Percentiles rank a stretch among this genome's conserved stretches.
These are phyloP conservation scores for Clinocottus analis DNA, from an alignment of 2,113 vertebrate genomes.

Conservation along the genomic window DNA sequence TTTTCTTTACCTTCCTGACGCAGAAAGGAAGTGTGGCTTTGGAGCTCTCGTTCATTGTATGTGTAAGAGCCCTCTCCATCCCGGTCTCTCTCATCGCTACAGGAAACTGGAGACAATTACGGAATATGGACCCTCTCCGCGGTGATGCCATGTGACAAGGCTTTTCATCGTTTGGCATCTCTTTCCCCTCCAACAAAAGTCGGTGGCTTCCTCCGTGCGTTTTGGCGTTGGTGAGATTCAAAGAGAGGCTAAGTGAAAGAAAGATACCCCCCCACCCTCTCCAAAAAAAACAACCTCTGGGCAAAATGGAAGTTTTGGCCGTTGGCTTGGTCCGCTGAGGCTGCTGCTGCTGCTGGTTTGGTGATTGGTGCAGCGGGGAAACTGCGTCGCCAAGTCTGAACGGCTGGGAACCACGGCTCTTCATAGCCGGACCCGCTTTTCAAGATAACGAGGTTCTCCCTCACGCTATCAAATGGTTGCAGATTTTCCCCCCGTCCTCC, in stretches of 20 bases:
- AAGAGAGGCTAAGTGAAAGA: slow-evolving; percentile 36
- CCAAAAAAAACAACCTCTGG: slow-evolving; percentile 33
- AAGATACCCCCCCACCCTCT: neutral
- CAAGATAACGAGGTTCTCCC: slow-evolving; percentile 43
- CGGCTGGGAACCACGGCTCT: slow-evolving; percentile 69
- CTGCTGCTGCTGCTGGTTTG: slow-evolving; percentile 65
- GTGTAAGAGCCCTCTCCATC: slow-evolving; percentile 18
- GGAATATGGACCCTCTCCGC: slow-evolving; percentile 71
- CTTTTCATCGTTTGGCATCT: slow-evolving; percentile 48
- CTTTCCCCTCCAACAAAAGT: slow-evolving; percentile 52
- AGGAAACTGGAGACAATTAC: slow-evolving; percentile 64
- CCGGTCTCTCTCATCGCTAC: slow-evolving; percentile 35
- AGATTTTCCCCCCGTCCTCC: slow-evolving; percentile 43
- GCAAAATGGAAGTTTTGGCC: slow-evolving; percentile 81
- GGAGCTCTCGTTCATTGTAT: slow-evolving; percentile 31
- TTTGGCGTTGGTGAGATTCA: slow-evolving; percentile 26
- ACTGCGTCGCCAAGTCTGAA: slow-evolving; percentile 77
- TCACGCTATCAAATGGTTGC: slow-evolving; percentile 37
- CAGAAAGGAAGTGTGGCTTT: slow-evolving; percentile 54
- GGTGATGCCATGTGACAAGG: slow-evolving; percentile 70
- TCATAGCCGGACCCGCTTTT: slow-evolving; percentile 57
- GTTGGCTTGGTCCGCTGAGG: slow-evolving; percentile 68
- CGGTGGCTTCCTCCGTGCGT: slow-evolving; percentile 15
- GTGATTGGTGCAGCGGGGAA: slow-evolving; percentile 68
- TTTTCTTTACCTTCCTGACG: slow-evolving; percentile 47